phyloP scores from a whole-genome alignment of 2,113 vertebrate species.

The Pantherophis guttatus region DNA sequence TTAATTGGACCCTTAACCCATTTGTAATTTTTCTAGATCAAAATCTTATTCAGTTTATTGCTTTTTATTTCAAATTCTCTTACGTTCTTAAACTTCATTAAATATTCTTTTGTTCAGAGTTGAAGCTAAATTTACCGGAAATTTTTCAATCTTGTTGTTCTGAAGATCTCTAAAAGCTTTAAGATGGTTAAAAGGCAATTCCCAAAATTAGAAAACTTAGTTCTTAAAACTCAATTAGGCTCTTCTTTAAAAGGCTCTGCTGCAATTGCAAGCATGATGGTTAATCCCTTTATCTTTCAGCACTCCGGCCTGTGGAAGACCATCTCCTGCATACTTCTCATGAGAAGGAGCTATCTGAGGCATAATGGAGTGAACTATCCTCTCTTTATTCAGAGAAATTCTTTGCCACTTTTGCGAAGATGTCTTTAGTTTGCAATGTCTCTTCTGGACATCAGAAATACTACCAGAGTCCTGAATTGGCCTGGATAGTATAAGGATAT shows the following conservation, averaged over 20 bases:
- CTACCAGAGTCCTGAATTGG: neutral
- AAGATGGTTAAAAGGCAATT: neutral
- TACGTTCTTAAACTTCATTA: neutral
- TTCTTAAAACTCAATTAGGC: neutral
- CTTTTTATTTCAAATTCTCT: neutral
- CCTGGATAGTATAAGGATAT: neutral
- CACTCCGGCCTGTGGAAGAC: neutral
- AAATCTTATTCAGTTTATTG: neutral
- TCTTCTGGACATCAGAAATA: neutral
- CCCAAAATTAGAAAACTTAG: neutral
- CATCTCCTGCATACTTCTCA: neutral
- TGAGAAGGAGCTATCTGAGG: neutral
- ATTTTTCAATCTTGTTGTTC: neutral
- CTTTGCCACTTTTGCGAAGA: neutral
- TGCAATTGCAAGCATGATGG: neutral
- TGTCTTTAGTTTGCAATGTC: neutral
- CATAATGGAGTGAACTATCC: neutral
- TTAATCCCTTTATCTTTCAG: neutral
- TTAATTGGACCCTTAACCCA: neutral
- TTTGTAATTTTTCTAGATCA: neutral
- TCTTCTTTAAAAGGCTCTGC: neutral
- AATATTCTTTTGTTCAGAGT: neutral
- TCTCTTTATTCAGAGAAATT: neutral
- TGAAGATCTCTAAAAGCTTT: neutral
- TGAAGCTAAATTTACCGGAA: neutral